Evolutionary conservation across 2,888 invertebrate species (phyloP), one percentile per base, ranked within the genome.

Genomic region (Caenorhabditis panamensis): DNA sequence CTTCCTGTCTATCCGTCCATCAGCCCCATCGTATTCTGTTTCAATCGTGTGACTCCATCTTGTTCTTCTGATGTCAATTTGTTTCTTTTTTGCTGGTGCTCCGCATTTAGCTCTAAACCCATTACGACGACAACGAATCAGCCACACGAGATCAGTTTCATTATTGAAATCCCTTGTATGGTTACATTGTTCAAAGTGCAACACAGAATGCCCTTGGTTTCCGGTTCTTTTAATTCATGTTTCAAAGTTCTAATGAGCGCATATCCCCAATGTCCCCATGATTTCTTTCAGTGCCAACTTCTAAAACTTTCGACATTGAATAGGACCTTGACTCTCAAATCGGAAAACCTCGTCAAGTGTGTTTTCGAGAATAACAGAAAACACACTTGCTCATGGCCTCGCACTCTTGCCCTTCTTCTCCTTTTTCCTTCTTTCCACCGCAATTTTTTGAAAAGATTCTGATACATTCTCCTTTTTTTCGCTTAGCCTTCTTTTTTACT

Each of bases 11-110:
- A 64, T 72, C 63, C 63, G 56, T 51, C 41, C 59, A 51, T 59
- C 37, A 59, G 56, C 63, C 56, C 72, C 63, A 63, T 73, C 66
- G 66, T 75, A 66, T 66, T 75, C 66, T 75, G 66, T 75, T 75
- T 75, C 66, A 61, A 66, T 66, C 47, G 51, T 59, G 59, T 66
- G 28, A 41, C 56, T 61, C 61, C 58, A 51, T 66, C 28, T 59
- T 75, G 56, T 63, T 44, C 44, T 20, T 9, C 49, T 59, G 47
- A 51, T 59, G 69, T 59, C 59, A 31, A 24, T 44, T 68, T 41
- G 47, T 68, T 58, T 49, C 18, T 47, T 26, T 44, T 26, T n/a
- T n/a, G n/a, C n/a, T n/a, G n/a, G n/a, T n/a, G n/a, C n/a, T 18
- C n/a, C 26, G 6, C 28, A 11, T 41, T 41, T 31, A 31, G 31